Conservation (phyloP, 1,140 invertebrate genomes). For the Anoplolepis gracilipes region DNA sequence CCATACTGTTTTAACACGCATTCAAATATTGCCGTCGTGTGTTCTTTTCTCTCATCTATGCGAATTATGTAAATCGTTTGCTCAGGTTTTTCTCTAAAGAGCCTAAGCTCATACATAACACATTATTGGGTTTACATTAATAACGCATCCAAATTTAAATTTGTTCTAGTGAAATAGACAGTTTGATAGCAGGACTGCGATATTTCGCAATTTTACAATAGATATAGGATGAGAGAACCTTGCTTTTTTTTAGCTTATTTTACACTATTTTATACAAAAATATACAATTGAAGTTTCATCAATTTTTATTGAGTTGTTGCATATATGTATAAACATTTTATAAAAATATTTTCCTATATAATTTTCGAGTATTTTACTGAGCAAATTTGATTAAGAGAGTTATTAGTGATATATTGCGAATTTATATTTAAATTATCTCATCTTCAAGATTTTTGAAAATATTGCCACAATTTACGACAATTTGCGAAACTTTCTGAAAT, state of each 20-base stretch:
- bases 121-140: neutral
- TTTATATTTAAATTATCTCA: neutral
- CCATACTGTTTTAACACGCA: neutral
- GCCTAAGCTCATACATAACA: neutral
- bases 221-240: neutral
- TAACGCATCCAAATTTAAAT: constrained; percentile 2
- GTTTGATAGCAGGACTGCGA: neutral
- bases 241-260: neutral
- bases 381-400: neutral
- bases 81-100: constrained; percentile 11
- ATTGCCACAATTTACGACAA: neutral
- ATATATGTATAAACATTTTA: neutral
- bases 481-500: neutral
- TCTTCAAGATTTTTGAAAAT: neutral
- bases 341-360: neutral
- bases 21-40: neutral
- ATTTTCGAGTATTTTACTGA: neutral
- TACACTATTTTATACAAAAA: neutral
- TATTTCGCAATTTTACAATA: neutral
- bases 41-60: constrained; percentile 18
- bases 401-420: neutral
- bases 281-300: neutral
- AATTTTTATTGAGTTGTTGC: neutral
- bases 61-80: constrained; percentile 42
- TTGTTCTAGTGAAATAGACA: constrained; percentile 15